Percentiles rank a stretch among this genome's conserved stretches.
These are phyloP conservation scores for Pleuronectes platessa DNA, from an alignment of 2,113 vertebrate species.

Conservation along the genomic window DNA sequence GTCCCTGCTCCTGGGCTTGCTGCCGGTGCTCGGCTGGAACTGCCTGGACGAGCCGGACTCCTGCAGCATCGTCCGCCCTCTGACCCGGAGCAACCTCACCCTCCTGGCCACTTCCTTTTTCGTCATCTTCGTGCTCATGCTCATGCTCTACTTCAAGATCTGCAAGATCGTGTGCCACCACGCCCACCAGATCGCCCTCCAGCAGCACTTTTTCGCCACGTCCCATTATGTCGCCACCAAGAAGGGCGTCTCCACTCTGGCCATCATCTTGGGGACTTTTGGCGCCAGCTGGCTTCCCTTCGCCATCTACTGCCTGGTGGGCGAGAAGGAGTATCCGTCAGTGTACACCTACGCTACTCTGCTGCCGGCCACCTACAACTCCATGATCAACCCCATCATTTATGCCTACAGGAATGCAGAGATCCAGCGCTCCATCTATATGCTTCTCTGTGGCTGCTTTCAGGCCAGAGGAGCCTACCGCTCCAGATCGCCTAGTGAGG, in stretches of 20 bases:
- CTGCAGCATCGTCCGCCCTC: constrained; percentile 93
- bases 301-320: constrained; percentile 95
- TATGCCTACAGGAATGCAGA: constrained; percentile 98
- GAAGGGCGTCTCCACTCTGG: constrained; percentile 94
- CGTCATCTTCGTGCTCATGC: constrained; percentile 91
- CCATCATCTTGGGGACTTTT: constrained; percentile 95
- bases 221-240: constrained; percentile 94
- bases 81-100: constrained; percentile 91
- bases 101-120: constrained; percentile 93
- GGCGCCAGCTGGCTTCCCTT: constrained; percentile 98
- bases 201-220: constrained; percentile 95
- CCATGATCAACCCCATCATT: constrained; percentile 99
- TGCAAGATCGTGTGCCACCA: constrained; percentile 97
- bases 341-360: constrained; percentile 97
- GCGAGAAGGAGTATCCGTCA: constrained; percentile 88
- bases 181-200: constrained; percentile 98
- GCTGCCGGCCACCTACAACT: constrained; percentile 97
- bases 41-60: constrained; percentile 86
- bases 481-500: constrained; percentile 96
- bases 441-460: constrained; percentile 94
- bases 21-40: constrained; percentile 97
- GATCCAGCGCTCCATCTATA: constrained; percentile 94
- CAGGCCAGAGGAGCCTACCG: constrained; percentile 90
- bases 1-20: constrained; percentile 90
- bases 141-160: constrained; percentile 94